Conservation (phyloP, 2,888 invertebrate genomes). For the Rapana venosa region DNA sequence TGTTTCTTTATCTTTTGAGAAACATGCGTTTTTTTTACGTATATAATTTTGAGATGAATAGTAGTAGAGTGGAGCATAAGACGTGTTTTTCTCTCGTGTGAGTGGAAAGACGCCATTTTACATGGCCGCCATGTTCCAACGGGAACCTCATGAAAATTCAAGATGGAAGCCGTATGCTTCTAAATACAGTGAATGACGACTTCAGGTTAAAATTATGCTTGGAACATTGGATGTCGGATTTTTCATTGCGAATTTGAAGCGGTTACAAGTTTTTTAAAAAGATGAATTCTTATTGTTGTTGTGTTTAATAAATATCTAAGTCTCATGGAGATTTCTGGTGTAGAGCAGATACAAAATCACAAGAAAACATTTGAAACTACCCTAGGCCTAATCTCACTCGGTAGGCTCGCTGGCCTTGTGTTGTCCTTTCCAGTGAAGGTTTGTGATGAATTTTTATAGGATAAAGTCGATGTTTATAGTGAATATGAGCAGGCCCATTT, state of each 20-base stretch:
- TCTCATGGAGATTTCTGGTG: too few relatives aligned
- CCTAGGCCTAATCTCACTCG: too few relatives aligned
- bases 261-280: background rate
- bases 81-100: background rate
- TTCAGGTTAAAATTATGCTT: background rate
- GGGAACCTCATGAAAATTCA: slow-evolving; percentile 45
- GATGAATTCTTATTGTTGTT: background rate
- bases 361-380: too few relatives aligned
- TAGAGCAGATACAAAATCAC: too few relatives aligned
- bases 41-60: background rate
- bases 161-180: slow-evolving; percentile 37
- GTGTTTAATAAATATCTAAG: background rate
- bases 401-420: too few relatives aligned
- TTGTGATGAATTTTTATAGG: too few relatives aligned
- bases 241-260: background rate
- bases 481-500: too few relatives aligned
- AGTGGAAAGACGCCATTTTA: slow-evolving; percentile 14
- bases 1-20: too few relatives aligned
- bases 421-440: too few relatives aligned
- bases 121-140: slow-evolving; percentile 38
- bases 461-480: too few relatives aligned
- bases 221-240: background rate
- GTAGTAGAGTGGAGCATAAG: background rate
- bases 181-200: slow-evolving; percentile 24
- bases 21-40: background rate